Conservation (phyloP, 1,140 invertebrate species). For the Drosophila neocordata region DNA sequence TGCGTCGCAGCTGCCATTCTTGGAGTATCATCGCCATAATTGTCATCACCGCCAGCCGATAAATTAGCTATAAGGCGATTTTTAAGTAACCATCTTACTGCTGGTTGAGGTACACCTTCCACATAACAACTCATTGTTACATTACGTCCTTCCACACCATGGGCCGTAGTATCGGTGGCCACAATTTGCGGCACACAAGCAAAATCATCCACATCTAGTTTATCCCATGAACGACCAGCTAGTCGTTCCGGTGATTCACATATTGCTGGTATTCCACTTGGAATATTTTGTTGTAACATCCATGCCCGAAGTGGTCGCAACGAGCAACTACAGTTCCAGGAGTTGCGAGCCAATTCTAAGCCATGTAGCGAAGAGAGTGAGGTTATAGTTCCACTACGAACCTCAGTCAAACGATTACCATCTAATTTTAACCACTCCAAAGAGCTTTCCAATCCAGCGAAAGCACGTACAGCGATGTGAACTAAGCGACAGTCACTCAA, state of each 20-base stretch:
- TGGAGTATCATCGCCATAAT: slow-evolving; percentile 40
- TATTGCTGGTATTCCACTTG: slow-evolving; percentile 87
- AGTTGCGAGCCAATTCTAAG: slow-evolving; percentile 89
- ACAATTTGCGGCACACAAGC: slow-evolving; percentile 89
- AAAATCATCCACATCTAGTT: slow-evolving; percentile 90
- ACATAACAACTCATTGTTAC: slow-evolving; percentile 89
- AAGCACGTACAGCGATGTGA: slow-evolving; percentile 87
- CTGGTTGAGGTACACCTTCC: slow-evolving; percentile 87
- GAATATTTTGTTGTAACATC: slow-evolving; percentile 90
- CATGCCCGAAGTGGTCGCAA: slow-evolving; percentile 89
- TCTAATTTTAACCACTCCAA: slow-evolving; percentile 90
- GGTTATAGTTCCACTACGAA: slow-evolving; percentile 86
- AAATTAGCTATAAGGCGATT: slow-evolving; percentile 80
- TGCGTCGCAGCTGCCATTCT: slow-evolving; percentile 75
- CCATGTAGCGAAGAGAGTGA: slow-evolving; percentile 88
- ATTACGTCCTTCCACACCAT: slow-evolving; percentile 88
- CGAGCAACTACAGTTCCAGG: slow-evolving; percentile 92
- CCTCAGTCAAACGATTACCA: slow-evolving; percentile 87
- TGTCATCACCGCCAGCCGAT: slow-evolving; percentile 55
- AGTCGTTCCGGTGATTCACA: slow-evolving; percentile 87
- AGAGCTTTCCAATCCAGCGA: slow-evolving; percentile 87
- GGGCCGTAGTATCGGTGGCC: slow-evolving; percentile 84
- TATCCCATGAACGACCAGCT: slow-evolving; percentile 87
- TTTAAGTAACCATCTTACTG: slow-evolving; percentile 84
- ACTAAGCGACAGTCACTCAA: slow-evolving; percentile 88